phyloP scores from a whole-genome alignment of 2,113 vertebrate genomes.

The Cinclus cinclus region DNA sequence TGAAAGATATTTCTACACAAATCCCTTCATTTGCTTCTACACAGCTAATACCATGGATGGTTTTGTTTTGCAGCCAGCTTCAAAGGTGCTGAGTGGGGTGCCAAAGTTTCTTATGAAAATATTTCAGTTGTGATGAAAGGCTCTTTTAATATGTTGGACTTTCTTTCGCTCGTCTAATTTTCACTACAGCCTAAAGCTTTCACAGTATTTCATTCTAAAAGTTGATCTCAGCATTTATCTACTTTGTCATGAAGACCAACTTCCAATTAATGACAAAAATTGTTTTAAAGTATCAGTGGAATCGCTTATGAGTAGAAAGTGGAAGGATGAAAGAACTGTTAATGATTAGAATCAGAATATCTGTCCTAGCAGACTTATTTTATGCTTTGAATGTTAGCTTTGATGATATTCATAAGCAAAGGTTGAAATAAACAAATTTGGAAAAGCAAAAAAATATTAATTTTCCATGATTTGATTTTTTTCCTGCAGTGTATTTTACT shows the following conservation, averaged over 20 bases:
- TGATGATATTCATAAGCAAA: not conserved
- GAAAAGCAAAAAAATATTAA: not conserved
- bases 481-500: not conserved
- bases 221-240: slow-evolving; percentile 6
- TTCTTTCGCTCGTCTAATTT: slow-evolving; percentile 40
- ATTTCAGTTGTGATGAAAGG: slow-evolving; percentile 51
- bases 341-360: not conserved
- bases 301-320: not conserved
- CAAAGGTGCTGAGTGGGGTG: not conserved
- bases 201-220: slow-evolving; percentile 37
- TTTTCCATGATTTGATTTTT: not conserved
- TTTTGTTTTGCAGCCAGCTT: not conserved
- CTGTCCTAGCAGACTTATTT: not conserved
- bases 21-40: not conserved
- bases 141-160: slow-evolving; percentile 7
- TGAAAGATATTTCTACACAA: not conserved
- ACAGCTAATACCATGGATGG: not conserved
- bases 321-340: not conserved
- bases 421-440: not conserved
- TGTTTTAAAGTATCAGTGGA: not conserved
- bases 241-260: not conserved
- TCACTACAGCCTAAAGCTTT: slow-evolving; percentile 40
- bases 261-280: not conserved
- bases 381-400: not conserved
- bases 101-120: slow-evolving; percentile 24